Evolutionary conservation across 2,113 vertebrate genomes (phyloP).

Genomic region (Catharus bicknelli): DNA sequence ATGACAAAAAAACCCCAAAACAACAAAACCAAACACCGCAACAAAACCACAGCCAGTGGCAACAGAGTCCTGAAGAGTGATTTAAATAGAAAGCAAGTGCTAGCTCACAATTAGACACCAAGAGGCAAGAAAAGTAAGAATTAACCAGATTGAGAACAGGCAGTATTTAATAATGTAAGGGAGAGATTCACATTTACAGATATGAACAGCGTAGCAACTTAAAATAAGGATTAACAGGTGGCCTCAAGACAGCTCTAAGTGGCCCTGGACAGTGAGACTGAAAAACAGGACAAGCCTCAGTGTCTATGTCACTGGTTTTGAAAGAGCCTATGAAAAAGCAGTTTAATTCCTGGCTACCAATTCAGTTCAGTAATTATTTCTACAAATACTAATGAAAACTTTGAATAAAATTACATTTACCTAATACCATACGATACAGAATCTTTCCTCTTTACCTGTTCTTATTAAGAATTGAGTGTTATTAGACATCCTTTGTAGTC

Average conservation of each 20-base stretch:
- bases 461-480: background rate
- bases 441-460: background rate
- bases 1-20: background rate
- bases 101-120: background rate
- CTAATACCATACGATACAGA: background rate
- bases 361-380: background rate
- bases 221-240: background rate
- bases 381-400: background rate
- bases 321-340: background rate
- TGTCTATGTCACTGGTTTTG: background rate
- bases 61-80: background rate
- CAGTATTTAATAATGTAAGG: background rate
- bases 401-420: background rate
- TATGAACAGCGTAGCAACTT: background rate
- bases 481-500: background rate
- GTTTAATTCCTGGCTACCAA: background rate
- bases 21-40: no score
- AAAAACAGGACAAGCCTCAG: background rate
- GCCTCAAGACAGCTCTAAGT: background rate
- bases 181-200: background rate
- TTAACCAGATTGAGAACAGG: background rate
- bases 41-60: background rate
- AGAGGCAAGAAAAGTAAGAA: background rate
- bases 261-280: background rate
- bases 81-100: background rate